phyloP scores from a whole-genome alignment of 2,113 vertebrate species.

The Mungos mungo region DNA sequence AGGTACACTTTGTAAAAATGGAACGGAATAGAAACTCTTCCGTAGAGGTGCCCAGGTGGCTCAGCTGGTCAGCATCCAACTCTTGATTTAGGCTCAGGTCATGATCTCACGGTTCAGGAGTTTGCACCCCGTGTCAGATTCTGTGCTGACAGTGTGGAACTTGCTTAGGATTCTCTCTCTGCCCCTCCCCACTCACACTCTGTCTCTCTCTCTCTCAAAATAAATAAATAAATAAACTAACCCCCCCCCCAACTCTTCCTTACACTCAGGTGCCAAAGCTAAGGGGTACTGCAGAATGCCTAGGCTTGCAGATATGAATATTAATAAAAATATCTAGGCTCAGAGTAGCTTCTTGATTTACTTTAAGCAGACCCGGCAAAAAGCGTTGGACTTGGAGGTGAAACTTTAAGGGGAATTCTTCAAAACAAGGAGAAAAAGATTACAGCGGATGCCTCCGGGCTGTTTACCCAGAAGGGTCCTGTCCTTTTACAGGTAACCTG shows the following conservation, averaged over 20 bases:
- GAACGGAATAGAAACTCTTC: background rate
- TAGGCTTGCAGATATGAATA: background rate
- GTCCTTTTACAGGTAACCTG: background rate
- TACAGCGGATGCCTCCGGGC: rapidly evolving
- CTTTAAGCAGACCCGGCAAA: background rate
- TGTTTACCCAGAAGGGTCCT: no score
- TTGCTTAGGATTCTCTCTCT: no score
- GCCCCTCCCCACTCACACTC: no score
- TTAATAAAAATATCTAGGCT: background rate
- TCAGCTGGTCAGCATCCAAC: no score
- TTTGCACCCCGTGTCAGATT: no score
- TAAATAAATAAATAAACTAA: no score
- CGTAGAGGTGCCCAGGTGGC: background rate
- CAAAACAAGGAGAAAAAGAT: background rate
- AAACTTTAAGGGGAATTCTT: background rate
- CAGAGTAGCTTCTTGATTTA: background rate
- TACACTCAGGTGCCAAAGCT: background rate
- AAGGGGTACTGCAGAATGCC: background rate
- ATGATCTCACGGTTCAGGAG: no score
- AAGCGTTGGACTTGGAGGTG: background rate
- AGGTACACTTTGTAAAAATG: background rate
- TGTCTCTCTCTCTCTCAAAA: no score
- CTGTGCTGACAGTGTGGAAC: no score
- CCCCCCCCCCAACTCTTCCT: no score
- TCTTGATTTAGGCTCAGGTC: no score